Evolutionary conservation across 2,888 invertebrate genomes (phyloP).

Genomic region (Pterostichus madidus): DNA sequence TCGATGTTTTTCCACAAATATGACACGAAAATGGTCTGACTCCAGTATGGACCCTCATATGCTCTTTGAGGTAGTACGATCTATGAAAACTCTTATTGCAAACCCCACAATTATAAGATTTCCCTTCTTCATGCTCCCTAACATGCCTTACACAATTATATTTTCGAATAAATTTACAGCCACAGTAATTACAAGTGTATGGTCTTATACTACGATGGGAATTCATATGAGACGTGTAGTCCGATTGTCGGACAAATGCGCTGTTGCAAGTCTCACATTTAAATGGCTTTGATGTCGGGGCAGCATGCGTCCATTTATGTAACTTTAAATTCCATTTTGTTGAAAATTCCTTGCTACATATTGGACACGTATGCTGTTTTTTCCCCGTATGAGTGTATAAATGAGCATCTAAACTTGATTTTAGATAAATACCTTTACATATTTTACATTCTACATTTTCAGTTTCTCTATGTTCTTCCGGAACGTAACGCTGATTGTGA

Average conservation of each 20-base stretch:
- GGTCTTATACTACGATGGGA: constrained; percentile 91
- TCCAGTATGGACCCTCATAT: constrained; percentile 92
- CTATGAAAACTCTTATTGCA: constrained; percentile 93
- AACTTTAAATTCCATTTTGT: constrained; percentile 94
- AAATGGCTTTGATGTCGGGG: constrained; percentile 90
- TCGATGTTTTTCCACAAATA: constrained; percentile 93
- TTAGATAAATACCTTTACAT: constrained; percentile 88
- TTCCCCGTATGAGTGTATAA: constrained; percentile 88
- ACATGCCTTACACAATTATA: constrained; percentile 93
- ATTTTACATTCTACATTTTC: constrained; percentile 89
- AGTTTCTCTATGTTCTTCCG: constrained; percentile 80
- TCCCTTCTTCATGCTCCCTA: constrained; percentile 89
- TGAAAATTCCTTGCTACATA: constrained; percentile 91
- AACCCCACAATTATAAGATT: constrained; percentile 86
- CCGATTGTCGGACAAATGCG: constrained; percentile 90
- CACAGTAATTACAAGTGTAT: constrained; percentile 94
- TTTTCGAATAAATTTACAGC: constrained; percentile 92
- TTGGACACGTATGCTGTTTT: constrained; percentile 88
- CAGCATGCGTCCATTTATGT: constrained; percentile 93
- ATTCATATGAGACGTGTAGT: constrained; percentile 91
- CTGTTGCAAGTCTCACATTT: constrained; percentile 91
- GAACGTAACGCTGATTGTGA: constrained; percentile 88
- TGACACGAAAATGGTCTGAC: constrained; percentile 90
- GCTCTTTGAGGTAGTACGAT: constrained; percentile 92
- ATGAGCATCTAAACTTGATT: constrained; percentile 89